Evolutionary conservation across 2,888 invertebrate genomes (phyloP), one percentile per base, ranked within the genome.

Genomic region (Abscondita cerata): DNA sequence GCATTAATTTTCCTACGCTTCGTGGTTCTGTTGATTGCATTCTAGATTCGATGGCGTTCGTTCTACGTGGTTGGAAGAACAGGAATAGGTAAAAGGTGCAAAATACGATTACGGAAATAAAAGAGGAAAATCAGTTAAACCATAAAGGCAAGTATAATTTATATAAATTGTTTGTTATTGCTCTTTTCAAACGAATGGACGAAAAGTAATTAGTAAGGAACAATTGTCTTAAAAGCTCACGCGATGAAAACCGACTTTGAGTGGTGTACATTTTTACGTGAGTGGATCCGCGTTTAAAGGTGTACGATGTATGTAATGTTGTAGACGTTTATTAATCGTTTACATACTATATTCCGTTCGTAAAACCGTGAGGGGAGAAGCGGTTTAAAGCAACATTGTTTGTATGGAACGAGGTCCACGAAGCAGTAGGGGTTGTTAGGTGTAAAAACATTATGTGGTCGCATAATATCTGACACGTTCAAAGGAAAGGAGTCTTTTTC

Each of bases 1-100:
- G 70, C 69, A 72, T 72, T 71, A 71, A 72, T 72, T 72, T 72
- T 72, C 71, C 69, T 71, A 69, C 71, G 70, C 72, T 69, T 69
- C 70, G 65, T 70, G 71, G 67, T 71, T 72, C 58, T 64, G 65
- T 59, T 69, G 70, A 72, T 72, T 72, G 68, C 69, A 70, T 70
- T 70, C 69, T 68, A 67, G 65, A 25, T 51, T 52, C 41, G 51
- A 56, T 48, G 48, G 50, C 25, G 15, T 50, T 25, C 48, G 38
- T 25, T 40, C 53, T 53, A 41, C 48, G 47, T 55, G 38, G 20
- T 48, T 56, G n/a, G 40, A 38, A 38, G 56, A 38, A 33, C 19
- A 36, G 19, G 18, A 40, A 40, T 48, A 40, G 20, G 38, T 47
- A 55, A 47, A 50, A 56, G 41, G 56, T 50, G 56, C 36, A 46